Evolutionary conservation across 2,888 invertebrate genomes (phyloP).

Genomic region (Didymodactylos carnosus): DNA sequence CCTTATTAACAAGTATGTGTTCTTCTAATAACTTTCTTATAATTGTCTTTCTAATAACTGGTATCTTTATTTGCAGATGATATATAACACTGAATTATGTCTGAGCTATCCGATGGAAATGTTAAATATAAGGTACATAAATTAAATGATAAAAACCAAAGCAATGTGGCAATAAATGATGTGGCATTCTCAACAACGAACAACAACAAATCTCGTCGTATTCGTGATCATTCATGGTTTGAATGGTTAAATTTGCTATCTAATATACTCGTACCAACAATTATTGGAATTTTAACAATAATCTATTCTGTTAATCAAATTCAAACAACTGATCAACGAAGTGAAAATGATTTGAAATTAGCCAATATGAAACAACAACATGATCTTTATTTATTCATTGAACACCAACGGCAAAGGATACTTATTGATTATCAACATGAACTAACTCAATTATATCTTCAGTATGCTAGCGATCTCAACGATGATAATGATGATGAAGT

Average conservation of each 20-base stretch:
- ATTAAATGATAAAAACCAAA: too few relatives aligned
- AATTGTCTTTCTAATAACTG: too few relatives aligned
- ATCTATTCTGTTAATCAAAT: not conserved
- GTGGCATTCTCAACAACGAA: too few relatives aligned
- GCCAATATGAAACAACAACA: not conserved
- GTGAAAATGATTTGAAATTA: not conserved
- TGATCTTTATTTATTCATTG: not conserved
- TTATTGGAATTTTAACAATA: not conserved
- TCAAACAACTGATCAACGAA: not conserved
- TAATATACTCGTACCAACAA: not conserved
- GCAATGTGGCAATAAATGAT: too few relatives aligned
- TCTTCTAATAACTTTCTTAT: too few relatives aligned
- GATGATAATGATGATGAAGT: not conserved
- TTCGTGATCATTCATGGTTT: not conserved
- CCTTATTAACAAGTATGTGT: too few relatives aligned
- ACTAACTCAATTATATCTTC: not conserved
- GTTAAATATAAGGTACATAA: too few relatives aligned
- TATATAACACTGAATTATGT: too few relatives aligned
- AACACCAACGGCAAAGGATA: not conserved
- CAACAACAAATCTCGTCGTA: too few relatives aligned
- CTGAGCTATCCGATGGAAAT: too few relatives aligned
- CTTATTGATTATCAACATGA: not conserved
- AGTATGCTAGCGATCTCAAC: not conserved
- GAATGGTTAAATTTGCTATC: not conserved
- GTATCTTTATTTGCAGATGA: too few relatives aligned